These are phyloP conservation scores for Suillia variegata DNA, from an alignment of 2,888 invertebrate genomes.

Conservation along the genomic window DNA sequence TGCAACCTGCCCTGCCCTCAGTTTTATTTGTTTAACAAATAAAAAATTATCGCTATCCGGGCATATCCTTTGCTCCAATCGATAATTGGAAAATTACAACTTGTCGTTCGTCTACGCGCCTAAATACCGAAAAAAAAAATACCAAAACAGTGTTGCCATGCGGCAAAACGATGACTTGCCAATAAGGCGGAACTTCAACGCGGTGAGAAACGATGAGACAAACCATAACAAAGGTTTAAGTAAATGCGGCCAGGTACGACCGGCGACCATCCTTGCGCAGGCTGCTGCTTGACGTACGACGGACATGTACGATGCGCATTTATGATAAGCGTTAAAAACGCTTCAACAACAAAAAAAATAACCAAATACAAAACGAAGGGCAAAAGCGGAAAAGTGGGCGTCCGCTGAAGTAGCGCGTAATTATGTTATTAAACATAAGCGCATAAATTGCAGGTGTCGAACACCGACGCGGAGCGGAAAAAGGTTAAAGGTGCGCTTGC, in stretches of 20 bases:
- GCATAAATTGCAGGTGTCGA: conserved; percentile 23
- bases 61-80: conserved; percentile 7
- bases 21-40: conserved; percentile 12
- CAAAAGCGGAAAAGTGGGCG: neutral
- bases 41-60: conserved; percentile 1
- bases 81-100: conserved; percentile 38
- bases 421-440: conserved; percentile 46
- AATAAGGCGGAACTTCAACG: conserved; percentile 24
- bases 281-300: no score
- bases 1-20: neutral
- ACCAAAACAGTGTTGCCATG: neutral
- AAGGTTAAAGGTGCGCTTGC: neutral
- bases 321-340: conserved; percentile 5
- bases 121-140: no score
- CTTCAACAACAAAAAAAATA: neutral
- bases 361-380: neutral
- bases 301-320: conserved; percentile 11
- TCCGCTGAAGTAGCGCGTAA: conserved; percentile 44
- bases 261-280: no score
- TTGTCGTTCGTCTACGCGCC: conserved; percentile 25
- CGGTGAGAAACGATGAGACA: conserved; percentile 29
- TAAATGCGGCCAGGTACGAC: neutral
- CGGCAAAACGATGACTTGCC: conserved; percentile 33
- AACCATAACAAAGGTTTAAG: conserved; percentile 15
- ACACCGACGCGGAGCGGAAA: neutral